A percentile compares a stretch with the other conserved stretches of the same genome.
Evolutionary conservation across 2,797 vertebrate species (phyloP).

Genomic region (Brotogeris chrysoptera): DNA sequence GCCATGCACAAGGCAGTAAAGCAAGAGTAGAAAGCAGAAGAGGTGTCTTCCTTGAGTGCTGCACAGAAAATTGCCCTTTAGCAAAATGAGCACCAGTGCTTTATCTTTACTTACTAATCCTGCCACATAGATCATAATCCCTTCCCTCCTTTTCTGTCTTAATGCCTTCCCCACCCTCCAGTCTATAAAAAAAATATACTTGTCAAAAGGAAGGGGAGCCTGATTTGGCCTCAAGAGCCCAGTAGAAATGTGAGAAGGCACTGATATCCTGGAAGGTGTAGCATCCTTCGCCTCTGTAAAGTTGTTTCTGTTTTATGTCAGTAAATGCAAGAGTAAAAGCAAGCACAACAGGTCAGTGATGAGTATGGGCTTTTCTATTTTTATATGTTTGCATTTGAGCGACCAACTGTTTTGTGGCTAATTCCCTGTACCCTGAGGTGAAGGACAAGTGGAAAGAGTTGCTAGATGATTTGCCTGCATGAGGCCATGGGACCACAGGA

Average conservation of each 20-base stretch:
- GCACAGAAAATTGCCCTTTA: neutral
- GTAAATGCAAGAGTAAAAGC: neutral
- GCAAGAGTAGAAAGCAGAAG: neutral
- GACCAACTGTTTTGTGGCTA: neutral
- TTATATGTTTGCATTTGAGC: neutral
- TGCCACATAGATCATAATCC: neutral
- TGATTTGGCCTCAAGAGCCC: neutral
- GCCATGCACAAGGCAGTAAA: neutral
- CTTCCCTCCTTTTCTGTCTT: neutral
- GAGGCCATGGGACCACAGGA: neutral
- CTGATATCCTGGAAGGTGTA: neutral
- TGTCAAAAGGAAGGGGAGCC: neutral
- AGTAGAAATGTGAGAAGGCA: neutral
- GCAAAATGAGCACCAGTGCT: neutral
- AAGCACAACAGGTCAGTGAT: neutral
- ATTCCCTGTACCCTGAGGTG: neutral
- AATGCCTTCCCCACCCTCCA: neutral
- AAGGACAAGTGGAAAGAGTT: neutral
- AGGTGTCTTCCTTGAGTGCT: neutral
- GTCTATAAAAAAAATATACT: neutral
- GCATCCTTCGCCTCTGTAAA: neutral
- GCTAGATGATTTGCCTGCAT: accelerated
- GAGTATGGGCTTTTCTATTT: neutral
- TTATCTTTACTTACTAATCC: neutral
- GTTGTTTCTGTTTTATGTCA: neutral